phyloP scores from a whole-genome alignment of 1,140 invertebrate genomes.

The Scylla paramamosain region DNA sequence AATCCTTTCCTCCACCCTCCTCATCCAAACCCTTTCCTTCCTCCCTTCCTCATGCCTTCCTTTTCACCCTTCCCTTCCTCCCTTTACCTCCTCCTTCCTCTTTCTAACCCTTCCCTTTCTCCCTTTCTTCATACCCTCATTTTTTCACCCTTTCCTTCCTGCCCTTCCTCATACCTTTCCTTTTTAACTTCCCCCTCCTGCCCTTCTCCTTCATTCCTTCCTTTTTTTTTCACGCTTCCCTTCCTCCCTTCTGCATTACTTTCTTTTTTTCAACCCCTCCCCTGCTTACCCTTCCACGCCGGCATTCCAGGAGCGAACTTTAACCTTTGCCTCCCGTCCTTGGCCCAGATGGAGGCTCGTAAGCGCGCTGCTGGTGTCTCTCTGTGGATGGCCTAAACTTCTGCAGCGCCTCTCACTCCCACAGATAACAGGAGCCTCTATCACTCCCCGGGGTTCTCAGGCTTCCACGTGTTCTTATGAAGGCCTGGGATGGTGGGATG shows the following conservation, averaged over 20 bases:
- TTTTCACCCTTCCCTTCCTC: background rate
- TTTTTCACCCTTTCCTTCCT: background rate
- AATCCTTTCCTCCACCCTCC: no score
- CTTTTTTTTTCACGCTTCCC: background rate
- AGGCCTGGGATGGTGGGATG: background rate
- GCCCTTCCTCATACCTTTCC: background rate
- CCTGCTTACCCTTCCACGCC: background rate
- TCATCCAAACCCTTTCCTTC: background rate
- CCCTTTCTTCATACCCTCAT: background rate
- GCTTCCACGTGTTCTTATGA: background rate
- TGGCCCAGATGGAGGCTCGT: no score
- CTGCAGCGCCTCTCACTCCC: background rate
- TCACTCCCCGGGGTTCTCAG: background rate
- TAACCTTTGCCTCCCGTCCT: no score
- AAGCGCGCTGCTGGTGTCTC: background rate
- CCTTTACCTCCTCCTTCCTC: background rate
- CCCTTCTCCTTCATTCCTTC: background rate
- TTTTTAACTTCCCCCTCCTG: background rate
- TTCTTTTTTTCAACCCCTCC: background rate
- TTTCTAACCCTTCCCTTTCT: background rate
- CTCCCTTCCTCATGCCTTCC: background rate
- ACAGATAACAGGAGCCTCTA: background rate
- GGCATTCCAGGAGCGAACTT: background rate
- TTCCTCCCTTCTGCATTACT: background rate
- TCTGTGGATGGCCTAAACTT: background rate